Base-by-base conservation (phyloP, 2,797 vertebrate genomes). In the Esox lucius region DNA sequence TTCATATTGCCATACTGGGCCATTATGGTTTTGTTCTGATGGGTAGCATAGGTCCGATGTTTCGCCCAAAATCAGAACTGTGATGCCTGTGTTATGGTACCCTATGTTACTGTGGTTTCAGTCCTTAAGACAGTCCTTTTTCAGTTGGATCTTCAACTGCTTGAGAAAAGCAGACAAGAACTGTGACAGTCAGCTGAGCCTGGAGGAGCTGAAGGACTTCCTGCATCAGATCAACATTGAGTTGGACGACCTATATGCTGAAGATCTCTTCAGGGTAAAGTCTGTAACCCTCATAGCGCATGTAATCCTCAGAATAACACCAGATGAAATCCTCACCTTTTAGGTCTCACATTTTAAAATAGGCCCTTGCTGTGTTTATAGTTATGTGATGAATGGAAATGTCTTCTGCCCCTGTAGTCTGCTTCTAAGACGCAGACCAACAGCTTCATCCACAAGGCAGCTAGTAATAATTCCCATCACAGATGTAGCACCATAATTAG, bases 121-220 rank as follows among this genome's bases (percentile, higher is more conserved):
- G n/a, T 90, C 95, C 95, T 98, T 95, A 95, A 85, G 91, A 91
- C 22, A 74, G 31, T 22, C 0, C 75, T 81, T 82, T 88, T 81
- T 82, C 88, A 99, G 98, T 86, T 99, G 98, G 98, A 98, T 99
- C 84, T 94, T 95, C 77, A 95, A 92, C 81, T 97, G 96, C 87
- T 87, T 99, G 76, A 86, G 90, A 59, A 98, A 98, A 84, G 96
- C 97, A n/a, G 98, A 99, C 85, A 95, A 95, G 84, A 95, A 99
- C 91, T 93, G 95, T 71, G 97, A 99, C 72, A 93, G 93, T 70
- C 97, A 97, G 87, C 93, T 99, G 95, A 96, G 83, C 76, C 92
- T 91, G 73, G 94, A 96, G 12, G 98, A 99, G 84, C 88, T 99
- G 73, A 96, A 97, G 90, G 73, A 87, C 81, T 98, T 99, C 85